Base-by-base conservation (phyloP, 2,888 invertebrate species). In the Abrostola triplasia region DNA sequence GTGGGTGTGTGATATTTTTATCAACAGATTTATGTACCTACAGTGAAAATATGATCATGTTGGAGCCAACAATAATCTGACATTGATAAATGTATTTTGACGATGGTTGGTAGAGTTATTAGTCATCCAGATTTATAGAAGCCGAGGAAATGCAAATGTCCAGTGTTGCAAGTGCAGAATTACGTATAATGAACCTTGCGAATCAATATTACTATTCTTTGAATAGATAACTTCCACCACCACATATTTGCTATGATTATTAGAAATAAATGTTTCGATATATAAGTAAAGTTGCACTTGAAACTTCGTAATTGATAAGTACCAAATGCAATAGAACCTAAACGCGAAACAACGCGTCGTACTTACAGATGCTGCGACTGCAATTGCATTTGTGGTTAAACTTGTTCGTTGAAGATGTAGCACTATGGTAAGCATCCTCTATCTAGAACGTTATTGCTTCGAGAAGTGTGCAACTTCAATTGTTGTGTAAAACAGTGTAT, bases 21-120 rank as follows among this genome's bases (percentile, higher is more conserved):
- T 58, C 35, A 55, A 37, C 47, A 51, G n/a, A 77, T n/a, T n/a
- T 61, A 48, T 41, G n/a, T 53, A 38, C n/a, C n/a, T n/a, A n/a
- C 10, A 12, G 12, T 38, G 5, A 48, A 59, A 64, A 52, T 54
- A 50, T 60, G 76, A 68, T 65, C 54, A 36, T 48, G 65, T 62
- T 56, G 44, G 7, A 62, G 38, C 24, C 36, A 52, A 62, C 50
- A 66, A 66, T 67, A 64, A 80, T 68, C 64, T 70, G 79, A 79
- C 77, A 67, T 59, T 79, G 79, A 79, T 73, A 58, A 70, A 81
- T 79, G 69, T 69, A 67, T 55, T 56, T 51, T 52, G 57, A 49
- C 13, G 54, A 48, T 10, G 11, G 57, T 47, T 52, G 42, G 41
- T 44, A 50, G 12, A 47, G 48, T 77, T 67, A 69, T 79, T 70